phyloP scores from a whole-genome alignment of 2,797 vertebrate genomes.

The Zalophus californianus region DNA sequence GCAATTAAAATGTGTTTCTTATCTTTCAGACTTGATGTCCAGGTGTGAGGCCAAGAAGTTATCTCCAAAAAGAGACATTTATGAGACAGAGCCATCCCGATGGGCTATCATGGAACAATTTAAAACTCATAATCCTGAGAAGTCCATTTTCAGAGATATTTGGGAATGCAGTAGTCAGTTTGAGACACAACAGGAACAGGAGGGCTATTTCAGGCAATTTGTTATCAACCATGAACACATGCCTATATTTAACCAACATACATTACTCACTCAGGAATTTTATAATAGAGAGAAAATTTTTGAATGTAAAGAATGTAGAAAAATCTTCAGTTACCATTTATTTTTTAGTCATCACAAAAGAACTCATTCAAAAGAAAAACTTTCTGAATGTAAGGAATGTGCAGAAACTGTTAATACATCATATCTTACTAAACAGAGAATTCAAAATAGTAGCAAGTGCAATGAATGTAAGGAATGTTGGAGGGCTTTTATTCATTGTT shows the following conservation, averaged over 20 bases:
- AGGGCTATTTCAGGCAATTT: conserved; percentile 16
- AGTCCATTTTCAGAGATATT: conserved; percentile 3
- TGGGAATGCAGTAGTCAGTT: conserved; percentile 40
- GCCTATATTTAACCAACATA: conserved; percentile 1
- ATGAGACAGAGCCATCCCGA: conserved; percentile 4
- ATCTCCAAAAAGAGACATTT: conserved; percentile 41
- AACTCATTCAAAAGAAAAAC: conserved; percentile 31
- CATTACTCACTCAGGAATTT: conserved; percentile 42
- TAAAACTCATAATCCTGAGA: conserved; percentile 24
- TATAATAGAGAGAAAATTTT: conserved; percentile 40
- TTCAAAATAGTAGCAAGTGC: conserved; percentile 11
- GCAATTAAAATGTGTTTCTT: conserved; percentile 62
- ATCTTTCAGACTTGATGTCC: conserved; percentile 61
- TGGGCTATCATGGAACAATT: neutral
- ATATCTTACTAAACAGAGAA: conserved; percentile 2
- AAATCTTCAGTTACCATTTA: conserved; percentile 33
- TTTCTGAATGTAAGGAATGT: conserved; percentile 2
- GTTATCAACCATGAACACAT: neutral
- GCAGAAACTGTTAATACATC: conserved; percentile 3
- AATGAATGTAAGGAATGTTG: conserved; percentile 29
- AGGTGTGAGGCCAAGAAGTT: conserved; percentile 41
- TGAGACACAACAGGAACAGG: neutral
- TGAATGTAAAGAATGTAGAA: conserved; percentile 37
- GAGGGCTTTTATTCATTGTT: conserved; percentile 36
- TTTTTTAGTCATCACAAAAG: conserved; percentile 21